phyloP scores from a whole-genome alignment of 2,888 invertebrate species.

The Lithosia quadra region DNA sequence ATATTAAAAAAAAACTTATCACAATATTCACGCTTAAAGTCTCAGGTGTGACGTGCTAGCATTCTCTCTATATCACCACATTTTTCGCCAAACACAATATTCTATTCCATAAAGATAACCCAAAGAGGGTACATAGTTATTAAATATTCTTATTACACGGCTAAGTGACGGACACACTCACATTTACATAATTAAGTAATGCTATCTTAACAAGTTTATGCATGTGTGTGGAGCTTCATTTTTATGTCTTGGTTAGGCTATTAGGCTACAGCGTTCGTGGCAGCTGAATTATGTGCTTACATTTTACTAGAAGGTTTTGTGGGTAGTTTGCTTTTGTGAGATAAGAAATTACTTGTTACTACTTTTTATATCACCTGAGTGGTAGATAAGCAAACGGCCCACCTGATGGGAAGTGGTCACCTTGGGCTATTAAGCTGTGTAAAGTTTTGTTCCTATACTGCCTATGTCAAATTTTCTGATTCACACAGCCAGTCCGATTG shows the following conservation, averaged over 20 bases:
- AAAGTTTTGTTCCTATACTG: no score
- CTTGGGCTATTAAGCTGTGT: no score
- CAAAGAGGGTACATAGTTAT: constrained; percentile 41
- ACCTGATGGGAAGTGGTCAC: no score
- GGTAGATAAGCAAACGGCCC: no score
- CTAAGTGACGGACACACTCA: constrained; percentile 44
- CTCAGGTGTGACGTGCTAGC: neutral
- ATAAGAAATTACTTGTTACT: neutral
- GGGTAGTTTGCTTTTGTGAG: neutral
- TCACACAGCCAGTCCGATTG: no score
- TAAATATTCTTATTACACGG: constrained; percentile 49
- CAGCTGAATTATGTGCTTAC: constrained; percentile 2
- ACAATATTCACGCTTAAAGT: constrained; percentile 1
- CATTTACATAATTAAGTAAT: constrained; percentile 51
- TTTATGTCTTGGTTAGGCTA: constrained; percentile 41
- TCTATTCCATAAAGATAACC: constrained; percentile 24
- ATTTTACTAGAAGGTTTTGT: neutral
- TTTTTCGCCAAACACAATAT: constrained; percentile 13
- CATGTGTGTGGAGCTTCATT: constrained; percentile 36
- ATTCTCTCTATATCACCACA: constrained; percentile 1
- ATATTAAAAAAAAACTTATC: no score
- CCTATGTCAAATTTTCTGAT: no score
- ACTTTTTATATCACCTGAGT: neutral
- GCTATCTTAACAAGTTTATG: constrained; percentile 39
- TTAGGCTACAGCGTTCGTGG: neutral